Conservation (phyloP, 2,888 invertebrate species). For the Chrysolina oricalcia region DNA sequence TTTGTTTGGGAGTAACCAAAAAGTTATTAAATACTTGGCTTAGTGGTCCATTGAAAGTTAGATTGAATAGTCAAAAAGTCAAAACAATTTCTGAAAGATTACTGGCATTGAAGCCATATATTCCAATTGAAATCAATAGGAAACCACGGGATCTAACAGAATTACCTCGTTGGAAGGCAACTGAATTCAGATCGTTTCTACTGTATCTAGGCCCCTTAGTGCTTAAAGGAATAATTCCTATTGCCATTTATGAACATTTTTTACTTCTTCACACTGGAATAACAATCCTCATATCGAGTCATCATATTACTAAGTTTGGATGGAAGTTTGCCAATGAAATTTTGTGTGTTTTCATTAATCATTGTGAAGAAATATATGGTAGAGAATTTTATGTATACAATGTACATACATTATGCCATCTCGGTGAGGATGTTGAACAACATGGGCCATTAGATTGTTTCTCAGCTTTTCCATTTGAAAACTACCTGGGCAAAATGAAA, state of each 20-base stretch:
- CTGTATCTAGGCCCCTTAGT: constrained; percentile 34
- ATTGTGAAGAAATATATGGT: constrained; percentile 45
- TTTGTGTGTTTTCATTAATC: constrained; percentile 21
- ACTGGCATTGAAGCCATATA: constrained; percentile 20
- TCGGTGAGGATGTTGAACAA: constrained; percentile 47
- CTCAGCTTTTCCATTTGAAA: constrained; percentile 50
- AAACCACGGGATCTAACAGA: constrained; percentile 38
- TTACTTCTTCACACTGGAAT: constrained; percentile 24
- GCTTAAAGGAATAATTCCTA: constrained; percentile 23
- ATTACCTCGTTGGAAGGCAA: constrained; percentile 36
- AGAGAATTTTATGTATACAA: constrained; percentile 46
- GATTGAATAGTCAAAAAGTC: constrained; percentile 26
- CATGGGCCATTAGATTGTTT: constrained; percentile 47
- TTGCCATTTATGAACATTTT: constrained; percentile 36
- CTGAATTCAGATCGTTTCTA: constrained; percentile 36
- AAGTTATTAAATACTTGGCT: constrained; percentile 43
- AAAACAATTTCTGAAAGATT: constrained; percentile 32
- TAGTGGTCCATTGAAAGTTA: constrained; percentile 23
- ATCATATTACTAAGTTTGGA: background rate
- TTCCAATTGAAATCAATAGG: constrained; percentile 39
- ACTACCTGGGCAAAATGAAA: constrained; percentile 43
- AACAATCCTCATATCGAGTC: constrained; percentile 8
- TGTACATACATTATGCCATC: constrained; percentile 48
- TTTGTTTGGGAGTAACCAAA: constrained; percentile 39
- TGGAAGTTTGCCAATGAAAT: constrained; percentile 24